These are phyloP conservation scores for Karalla daura DNA, from an alignment of 2,797 vertebrate species.

Conservation along the genomic window DNA sequence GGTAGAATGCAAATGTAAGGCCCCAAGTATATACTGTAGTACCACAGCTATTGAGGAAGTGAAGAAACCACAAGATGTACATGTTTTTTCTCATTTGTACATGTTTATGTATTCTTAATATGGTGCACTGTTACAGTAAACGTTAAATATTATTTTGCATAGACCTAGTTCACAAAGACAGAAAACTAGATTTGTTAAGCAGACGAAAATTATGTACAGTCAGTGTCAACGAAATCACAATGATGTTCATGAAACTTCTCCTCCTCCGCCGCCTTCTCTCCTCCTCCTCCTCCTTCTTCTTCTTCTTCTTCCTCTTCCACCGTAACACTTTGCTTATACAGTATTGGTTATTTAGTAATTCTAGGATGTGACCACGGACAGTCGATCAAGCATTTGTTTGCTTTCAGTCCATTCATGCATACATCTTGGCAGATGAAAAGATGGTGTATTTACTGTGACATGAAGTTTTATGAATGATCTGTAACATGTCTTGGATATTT, in stretches of 20 bases:
- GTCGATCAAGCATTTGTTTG: constrained; percentile 66
- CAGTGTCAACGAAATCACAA: constrained; percentile 73
- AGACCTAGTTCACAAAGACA: constrained; percentile 88
- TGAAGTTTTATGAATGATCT: constrained; percentile 76
- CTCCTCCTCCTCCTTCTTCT: constrained; percentile 42
- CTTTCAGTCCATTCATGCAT: constrained; percentile 56
- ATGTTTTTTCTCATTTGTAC: constrained; percentile 92
- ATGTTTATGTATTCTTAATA: constrained; percentile 94
- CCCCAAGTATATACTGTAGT: constrained; percentile 87
- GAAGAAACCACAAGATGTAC: constrained; percentile 86
- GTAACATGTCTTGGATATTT: constrained; percentile 77
- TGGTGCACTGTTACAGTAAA: constrained; percentile 95
- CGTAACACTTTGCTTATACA: constrained; percentile 66
- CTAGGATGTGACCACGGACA: constrained; percentile 70
- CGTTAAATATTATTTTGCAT: constrained; percentile 98
- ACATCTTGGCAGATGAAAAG: constrained; percentile 80
- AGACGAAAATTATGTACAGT: constrained; percentile 81
- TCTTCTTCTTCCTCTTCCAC: constrained; percentile 50
- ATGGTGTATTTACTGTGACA: constrained; percentile 89
- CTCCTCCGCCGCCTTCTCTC: constrained; percentile 40
- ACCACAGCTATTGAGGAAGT: constrained; percentile 72
- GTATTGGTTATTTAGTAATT: constrained; percentile 72
- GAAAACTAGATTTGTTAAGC: constrained; percentile 88
- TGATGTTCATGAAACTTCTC: constrained; percentile 65
- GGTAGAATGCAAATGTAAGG: constrained; percentile 95